phyloP scores from a whole-genome alignment of 2,888 invertebrate genomes.

The Sericinus montela region DNA sequence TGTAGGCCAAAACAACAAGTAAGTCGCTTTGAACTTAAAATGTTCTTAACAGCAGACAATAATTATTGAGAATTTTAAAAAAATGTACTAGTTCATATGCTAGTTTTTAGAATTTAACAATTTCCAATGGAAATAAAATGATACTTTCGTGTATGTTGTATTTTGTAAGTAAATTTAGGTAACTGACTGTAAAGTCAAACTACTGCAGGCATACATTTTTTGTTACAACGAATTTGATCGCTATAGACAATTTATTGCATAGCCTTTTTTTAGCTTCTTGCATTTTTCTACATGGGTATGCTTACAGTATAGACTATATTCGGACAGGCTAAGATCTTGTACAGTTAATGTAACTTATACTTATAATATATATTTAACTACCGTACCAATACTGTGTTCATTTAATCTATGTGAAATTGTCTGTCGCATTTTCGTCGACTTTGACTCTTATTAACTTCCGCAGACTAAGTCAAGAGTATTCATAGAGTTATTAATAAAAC shows the following conservation, averaged over 20 bases:
- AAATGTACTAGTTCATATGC: conserved; percentile 34
- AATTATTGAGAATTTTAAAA: not conserved
- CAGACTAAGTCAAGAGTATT: conserved; percentile 4
- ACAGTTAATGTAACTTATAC: not conserved
- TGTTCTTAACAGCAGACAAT: not conserved
- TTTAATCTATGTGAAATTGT: conserved; percentile 23
- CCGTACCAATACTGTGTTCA: conserved; percentile 32
- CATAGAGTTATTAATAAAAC: not conserved
- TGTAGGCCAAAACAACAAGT: not conserved
- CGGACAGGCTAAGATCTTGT: not conserved
- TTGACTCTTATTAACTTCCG: conserved; percentile 17
- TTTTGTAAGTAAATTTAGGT: conserved; percentile 25
- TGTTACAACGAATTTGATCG: not conserved
- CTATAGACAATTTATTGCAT: conserved; percentile 22
- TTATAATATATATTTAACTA: conserved; percentile 23
- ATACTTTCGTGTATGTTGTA: conserved; percentile 30
- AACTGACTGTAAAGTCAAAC: conserved; percentile 25
- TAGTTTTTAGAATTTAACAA: conserved; percentile 45
- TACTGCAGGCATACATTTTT: conserved; percentile 2
- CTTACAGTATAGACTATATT: conserved; percentile 11
- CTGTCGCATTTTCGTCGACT: conserved; percentile 19
- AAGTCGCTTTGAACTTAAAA: not conserved
- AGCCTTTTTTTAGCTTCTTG: not conserved
- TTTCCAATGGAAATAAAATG: conserved; percentile 56
- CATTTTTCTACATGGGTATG: not conserved